Conservation (phyloP, 2,888 invertebrate species). For the Tetragnatha montana region DNA sequence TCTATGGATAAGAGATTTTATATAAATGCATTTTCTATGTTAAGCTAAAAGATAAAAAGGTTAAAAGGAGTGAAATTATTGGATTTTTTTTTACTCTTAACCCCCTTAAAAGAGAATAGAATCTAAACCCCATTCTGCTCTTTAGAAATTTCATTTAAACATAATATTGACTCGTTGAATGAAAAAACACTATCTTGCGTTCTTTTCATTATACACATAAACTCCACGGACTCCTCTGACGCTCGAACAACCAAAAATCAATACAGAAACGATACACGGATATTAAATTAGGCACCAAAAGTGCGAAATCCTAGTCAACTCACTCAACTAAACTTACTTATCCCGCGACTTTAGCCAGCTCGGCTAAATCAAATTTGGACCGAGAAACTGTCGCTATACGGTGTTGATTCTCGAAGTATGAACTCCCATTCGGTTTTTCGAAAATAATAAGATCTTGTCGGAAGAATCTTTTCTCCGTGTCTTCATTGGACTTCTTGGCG, state of each 20-base stretch:
- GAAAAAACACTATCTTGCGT: too few species aligned
- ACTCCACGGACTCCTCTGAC: too few species aligned
- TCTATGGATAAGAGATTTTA: too few species aligned
- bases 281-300: neutral
- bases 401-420: neutral
- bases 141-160: too few species aligned
- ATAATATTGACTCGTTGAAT: too few species aligned
- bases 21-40: too few species aligned
- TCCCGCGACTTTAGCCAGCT: neutral
- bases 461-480: neutral
- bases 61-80: too few species aligned
- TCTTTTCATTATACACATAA: too few species aligned
- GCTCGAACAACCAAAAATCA: neutral
- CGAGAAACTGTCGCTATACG: neutral
- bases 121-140: too few species aligned
- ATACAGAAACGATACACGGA: neutral
- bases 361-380: neutral
- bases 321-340: neutral
- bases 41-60: too few species aligned
- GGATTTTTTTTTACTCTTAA: too few species aligned
- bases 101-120: too few species aligned
- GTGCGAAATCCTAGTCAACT: neutral
- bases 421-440: neutral
- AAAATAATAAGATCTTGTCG: slow-evolving; percentile 9
- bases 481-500: slow-evolving; percentile 1